Conservation (phyloP, 2,888 invertebrate genomes). For the Pteria penguin region DNA sequence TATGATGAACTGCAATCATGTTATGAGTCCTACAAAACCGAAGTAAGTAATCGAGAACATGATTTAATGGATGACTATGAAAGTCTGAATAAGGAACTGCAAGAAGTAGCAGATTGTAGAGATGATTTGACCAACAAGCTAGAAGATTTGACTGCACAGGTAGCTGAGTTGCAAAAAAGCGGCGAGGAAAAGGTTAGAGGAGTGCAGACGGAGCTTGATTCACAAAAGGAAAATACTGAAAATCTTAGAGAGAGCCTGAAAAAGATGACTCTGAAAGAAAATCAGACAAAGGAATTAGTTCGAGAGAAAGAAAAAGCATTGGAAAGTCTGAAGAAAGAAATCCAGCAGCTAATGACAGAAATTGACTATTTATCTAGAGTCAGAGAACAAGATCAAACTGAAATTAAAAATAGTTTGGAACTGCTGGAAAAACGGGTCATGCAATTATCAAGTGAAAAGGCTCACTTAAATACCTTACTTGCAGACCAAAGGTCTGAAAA, state of each 20-base stretch:
- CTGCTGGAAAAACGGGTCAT: conserved; percentile 15
- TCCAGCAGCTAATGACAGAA: conserved; percentile 54
- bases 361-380: conserved; percentile 54
- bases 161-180: conserved; percentile 34
- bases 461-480: background rate
- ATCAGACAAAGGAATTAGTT: conserved; percentile 32
- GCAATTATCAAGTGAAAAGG: conserved; percentile 21
- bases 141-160: conserved; percentile 31
- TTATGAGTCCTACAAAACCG: background rate
- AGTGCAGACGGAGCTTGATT: conserved; percentile 40
- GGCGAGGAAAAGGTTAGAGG: conserved; percentile 39
- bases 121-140: conserved; percentile 38
- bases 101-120: conserved; percentile 22
- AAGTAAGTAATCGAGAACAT: conserved; percentile 8
- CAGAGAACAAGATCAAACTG: conserved; percentile 42
- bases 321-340: conserved; percentile 56
- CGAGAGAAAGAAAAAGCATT: conserved; percentile 50
- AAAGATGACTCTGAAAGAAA: conserved; percentile 39
- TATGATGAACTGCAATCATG: background rate
- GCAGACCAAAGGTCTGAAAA: conserved; percentile 21
- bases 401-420: conserved; percentile 41
- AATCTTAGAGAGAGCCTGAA: conserved; percentile 17
- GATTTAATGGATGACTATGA: conserved; percentile 9
- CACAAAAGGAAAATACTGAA: background rate
- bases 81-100: conserved; percentile 15